A percentile compares a stretch with the other conserved stretches of the same genome.
Evolutionary conservation across 1,140 invertebrate genomes (phyloP).

Genomic region (Fopius arisanus): DNA sequence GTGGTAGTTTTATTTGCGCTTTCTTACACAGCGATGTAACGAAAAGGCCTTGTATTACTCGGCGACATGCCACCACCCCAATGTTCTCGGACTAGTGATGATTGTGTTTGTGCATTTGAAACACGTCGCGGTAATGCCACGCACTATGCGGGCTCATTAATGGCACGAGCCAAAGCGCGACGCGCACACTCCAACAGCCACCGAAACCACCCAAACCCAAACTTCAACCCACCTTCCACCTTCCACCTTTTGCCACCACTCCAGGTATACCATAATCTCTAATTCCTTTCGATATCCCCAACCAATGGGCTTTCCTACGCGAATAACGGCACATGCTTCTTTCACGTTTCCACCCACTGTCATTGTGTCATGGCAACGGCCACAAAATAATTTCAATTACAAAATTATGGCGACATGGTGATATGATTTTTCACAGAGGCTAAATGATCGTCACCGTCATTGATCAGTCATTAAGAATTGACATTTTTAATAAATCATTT

Average conservation of each 20-base stretch:
- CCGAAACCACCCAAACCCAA: background rate
- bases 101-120: slow-evolving; percentile 59
- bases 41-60: slow-evolving; percentile 15
- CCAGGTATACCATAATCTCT: background rate
- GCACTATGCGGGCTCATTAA: slow-evolving; percentile 62
- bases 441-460: too few relatives aligned
- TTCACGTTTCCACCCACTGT: background rate
- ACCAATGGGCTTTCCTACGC: background rate
- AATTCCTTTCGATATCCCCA: background rate
- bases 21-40: background rate
- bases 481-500: too few relatives aligned
- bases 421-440: too few relatives aligned
- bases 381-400: too few relatives aligned
- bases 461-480: too few relatives aligned
- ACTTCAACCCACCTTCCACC: too few relatives aligned
- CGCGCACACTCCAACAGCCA: background rate
- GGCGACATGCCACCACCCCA: background rate
- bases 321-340: background rate
- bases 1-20: slow-evolving; percentile 23
- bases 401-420: too few relatives aligned
- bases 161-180: slow-evolving; percentile 61
- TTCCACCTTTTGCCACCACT: background rate
- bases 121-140: slow-evolving; percentile 50
- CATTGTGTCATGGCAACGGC: too few relatives aligned
- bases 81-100: slow-evolving; percentile 34